Evolutionary conservation across 2,888 invertebrate species (phyloP).

Genomic region (Pollenia griseotomentosa): DNA sequence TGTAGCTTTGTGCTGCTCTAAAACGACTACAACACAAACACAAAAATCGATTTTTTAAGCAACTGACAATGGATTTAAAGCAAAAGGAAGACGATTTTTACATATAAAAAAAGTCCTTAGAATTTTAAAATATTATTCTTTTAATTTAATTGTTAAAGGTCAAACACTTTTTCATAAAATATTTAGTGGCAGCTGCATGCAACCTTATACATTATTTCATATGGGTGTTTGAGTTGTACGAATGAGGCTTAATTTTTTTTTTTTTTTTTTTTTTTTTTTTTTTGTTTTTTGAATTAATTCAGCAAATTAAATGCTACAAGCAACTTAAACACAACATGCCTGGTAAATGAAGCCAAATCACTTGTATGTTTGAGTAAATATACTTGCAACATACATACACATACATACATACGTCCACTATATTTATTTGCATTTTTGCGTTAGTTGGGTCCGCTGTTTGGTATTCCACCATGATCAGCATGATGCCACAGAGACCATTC

Average conservation of each 20-base stretch:
- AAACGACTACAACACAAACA: not conserved
- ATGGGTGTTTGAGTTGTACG: not conserved
- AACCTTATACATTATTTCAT: not conserved
- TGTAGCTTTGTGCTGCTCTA: not conserved
- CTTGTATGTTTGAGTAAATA: conserved; percentile 13
- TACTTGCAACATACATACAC: conserved; percentile 21
- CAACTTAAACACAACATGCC: conserved; percentile 10
- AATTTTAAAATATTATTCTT: conserved; percentile 48
- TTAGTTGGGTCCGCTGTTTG: conserved; percentile 46
- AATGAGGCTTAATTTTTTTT: conserved; percentile 29
- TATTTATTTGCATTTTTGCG: conserved; percentile 49
- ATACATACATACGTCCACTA: not conserved
- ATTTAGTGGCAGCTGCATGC: conserved; percentile 53
- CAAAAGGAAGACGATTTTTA: not conserved
- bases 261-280: no score
- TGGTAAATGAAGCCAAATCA: conserved; percentile 5
- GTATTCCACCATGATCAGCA: conserved; percentile 62
- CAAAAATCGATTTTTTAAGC: conserved; percentile 60
- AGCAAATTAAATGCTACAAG: conserved; percentile 63
- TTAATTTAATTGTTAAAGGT: conserved; percentile 62
- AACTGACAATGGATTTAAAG: conserved; percentile 40
- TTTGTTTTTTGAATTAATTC: conserved; percentile 51
- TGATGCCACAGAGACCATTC: conserved; percentile 72
- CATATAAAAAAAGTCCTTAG: conserved; percentile 23
- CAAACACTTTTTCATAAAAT: conserved; percentile 55